A percentile compares a stretch with the other conserved stretches of the same genome.
These are phyloP conservation scores for Heptranchias perlo DNA, from an alignment of 2,113 vertebrate species.

Conservation along the genomic window DNA sequence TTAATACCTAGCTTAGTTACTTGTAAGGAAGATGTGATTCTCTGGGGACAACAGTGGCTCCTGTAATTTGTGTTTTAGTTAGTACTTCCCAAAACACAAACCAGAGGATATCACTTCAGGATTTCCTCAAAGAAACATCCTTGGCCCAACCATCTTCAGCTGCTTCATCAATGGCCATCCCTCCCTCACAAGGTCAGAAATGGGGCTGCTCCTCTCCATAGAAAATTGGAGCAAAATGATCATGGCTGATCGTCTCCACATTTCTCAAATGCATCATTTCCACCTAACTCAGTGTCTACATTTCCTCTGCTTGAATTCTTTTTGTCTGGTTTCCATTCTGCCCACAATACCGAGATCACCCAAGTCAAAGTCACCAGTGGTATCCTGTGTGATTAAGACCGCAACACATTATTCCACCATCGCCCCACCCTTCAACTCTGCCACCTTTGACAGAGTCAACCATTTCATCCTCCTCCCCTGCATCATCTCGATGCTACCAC, in stretches of 20 bases:
- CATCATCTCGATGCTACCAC: background rate
- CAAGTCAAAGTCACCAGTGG: background rate
- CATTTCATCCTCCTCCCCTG: background rate
- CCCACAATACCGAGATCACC: background rate
- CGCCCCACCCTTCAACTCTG: background rate
- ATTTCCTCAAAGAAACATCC: background rate
- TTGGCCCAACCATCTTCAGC: background rate
- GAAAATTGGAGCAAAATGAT: too few species aligned
- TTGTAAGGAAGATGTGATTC: too few species aligned
- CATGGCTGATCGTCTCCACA: background rate
- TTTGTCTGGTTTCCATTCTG: background rate
- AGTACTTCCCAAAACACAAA: background rate
- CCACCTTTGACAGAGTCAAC: background rate
- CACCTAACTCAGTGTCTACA: background rate
- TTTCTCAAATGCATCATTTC: background rate
- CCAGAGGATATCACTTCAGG: background rate
- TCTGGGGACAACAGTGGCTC: too few species aligned
- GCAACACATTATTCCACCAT: too few species aligned
- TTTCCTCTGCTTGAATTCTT: background rate
- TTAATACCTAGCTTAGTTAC: too few species aligned
- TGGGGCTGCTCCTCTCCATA: background rate
- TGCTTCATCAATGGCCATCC: background rate
- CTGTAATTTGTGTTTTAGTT: too few species aligned
- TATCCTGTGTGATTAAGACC: background rate
- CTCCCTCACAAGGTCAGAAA: background rate